Evolutionary conservation across 2,797 vertebrate species (phyloP), one percentile per base, ranked within the genome.

Genomic region (Rhinichthys osculus): DNA sequence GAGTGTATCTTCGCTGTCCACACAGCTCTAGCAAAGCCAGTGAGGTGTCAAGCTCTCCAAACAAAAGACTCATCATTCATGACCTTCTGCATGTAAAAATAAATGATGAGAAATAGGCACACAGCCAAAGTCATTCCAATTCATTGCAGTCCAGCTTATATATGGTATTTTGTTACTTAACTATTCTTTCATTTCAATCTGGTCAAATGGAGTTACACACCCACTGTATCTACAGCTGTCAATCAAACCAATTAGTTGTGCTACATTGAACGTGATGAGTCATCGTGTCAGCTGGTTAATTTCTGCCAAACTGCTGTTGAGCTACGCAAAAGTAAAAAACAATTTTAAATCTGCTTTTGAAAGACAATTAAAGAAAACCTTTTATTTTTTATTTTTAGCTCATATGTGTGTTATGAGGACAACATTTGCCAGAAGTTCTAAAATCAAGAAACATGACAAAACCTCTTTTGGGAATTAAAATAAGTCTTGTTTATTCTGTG

Each of bases 131-230:
- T 64, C 35, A 66, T 78, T 83, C 21, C 17, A 84, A 82, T 78
- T 89, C 9, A 83, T 66, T 85, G 70, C 73, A 70, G 62, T 50
- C 13, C 44, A 62, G 62, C 27, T 76, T 50, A 33, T 79, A 64
- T 70, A 35, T 88, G 59, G 62, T 64, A 70, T 85, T 78, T 76
- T 83, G 67, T 79, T 87, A 80, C 86, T 85, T 83, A 81, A 83
- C 59, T 67, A 35, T 83, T 87, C 19, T 71, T 40, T 79, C 2
- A 33, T 87, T 85, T 84, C 59, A 72, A 23, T 86, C 89, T 88
- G 89, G 81, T 85, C 77, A 86, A 84, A 87, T 84, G 52, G 78
- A 86, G 87, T 88, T 90, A 87, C n/a, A 83, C 52, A 83, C 73
- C 69, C 52, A 13, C 69, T 67, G 47, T 69, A 54, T 87, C 62